Evolutionary conservation across 1,140 invertebrate genomes (phyloP).

Genomic region (Hydropsyche tenuis): DNA sequence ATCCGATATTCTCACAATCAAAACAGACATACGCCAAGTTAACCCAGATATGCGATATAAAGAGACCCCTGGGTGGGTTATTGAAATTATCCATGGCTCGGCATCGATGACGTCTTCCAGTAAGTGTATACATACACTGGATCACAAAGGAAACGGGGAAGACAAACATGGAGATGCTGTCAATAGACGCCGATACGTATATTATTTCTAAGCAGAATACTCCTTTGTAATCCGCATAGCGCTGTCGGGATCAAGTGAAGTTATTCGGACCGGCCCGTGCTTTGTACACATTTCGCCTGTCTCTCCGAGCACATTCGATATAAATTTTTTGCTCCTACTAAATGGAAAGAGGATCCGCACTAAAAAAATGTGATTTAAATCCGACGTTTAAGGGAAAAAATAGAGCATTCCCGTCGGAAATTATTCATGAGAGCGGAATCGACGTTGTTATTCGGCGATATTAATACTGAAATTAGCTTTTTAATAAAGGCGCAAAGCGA

Average conservation of each 20-base stretch:
- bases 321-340: too few species aligned
- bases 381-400: too few species aligned
- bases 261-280: not conserved
- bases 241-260: slow-evolving; percentile 15
- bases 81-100: not conserved
- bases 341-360: too few species aligned
- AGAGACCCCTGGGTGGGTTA: not conserved
- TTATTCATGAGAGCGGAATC: too few species aligned
- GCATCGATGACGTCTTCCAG: slow-evolving; percentile 5
- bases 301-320: not conserved
- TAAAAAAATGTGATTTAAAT: too few species aligned
- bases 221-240: slow-evolving; percentile 30
- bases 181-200: slow-evolving; percentile 33
- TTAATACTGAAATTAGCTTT: too few species aligned
- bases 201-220: slow-evolving; percentile 16
- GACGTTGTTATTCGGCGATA: too few species aligned
- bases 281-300: slow-evolving; percentile 1
- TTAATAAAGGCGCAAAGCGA: too few species aligned
- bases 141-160: slow-evolving; percentile 27
- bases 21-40: not conserved
- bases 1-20: not conserved
- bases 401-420: too few species aligned
- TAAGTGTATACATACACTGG: not conserved
- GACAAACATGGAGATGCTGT: slow-evolving; percentile 21
- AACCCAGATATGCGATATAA: not conserved